phyloP scores from a whole-genome alignment of 2,113 vertebrate species.

The Eubucco bourcierii region DNA sequence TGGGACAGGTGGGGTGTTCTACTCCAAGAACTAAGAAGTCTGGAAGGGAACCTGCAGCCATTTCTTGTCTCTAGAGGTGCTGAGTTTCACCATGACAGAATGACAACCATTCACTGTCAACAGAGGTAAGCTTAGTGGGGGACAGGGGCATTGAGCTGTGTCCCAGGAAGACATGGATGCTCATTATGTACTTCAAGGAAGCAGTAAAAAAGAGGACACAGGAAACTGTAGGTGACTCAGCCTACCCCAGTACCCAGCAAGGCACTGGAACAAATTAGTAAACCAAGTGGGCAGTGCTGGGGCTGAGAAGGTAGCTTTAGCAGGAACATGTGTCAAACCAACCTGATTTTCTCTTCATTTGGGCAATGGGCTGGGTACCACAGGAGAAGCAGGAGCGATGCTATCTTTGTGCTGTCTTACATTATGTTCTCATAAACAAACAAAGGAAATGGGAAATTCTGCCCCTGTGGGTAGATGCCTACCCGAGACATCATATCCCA shows the following conservation, averaged over 20 bases:
- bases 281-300: background rate
- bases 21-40: background rate
- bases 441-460: conserved; percentile 30
- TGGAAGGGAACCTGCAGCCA: background rate
- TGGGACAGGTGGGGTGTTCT: background rate
- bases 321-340: background rate
- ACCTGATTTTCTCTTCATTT: conserved; percentile 9
- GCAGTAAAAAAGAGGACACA: background rate
- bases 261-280: conserved; percentile 17
- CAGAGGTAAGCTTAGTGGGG: background rate
- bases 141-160: background rate
- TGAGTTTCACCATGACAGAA: accelerated
- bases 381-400: background rate
- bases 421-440: background rate
- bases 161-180: background rate
- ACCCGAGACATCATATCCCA: background rate
- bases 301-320: background rate
- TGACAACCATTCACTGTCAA: background rate
- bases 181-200: background rate
- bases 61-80: background rate
- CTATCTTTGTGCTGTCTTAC: background rate
- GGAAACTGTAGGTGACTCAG: conserved; percentile 2
- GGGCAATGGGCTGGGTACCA: background rate
- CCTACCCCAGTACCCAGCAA: background rate
- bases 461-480: background rate